Evolutionary conservation across 2,888 invertebrate species (phyloP).

Genomic region (Leptopilina myrica): DNA sequence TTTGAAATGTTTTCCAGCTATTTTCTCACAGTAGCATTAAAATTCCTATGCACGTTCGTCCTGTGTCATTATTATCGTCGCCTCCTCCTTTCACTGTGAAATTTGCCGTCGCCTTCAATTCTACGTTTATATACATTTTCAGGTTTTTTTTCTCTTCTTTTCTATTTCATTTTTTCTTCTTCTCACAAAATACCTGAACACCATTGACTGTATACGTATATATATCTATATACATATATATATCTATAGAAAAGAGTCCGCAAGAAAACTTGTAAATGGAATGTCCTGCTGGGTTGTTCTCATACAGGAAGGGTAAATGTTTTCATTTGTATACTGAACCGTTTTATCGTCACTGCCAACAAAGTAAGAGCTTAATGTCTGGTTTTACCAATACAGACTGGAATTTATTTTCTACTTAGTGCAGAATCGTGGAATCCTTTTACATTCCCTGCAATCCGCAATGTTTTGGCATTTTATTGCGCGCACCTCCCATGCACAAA

Average conservation of each 20-base stretch:
- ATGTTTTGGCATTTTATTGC: constrained; percentile 21
- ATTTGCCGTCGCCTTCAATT: constrained; percentile 39
- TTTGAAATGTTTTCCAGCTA: constrained; percentile 2
- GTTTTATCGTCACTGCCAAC: constrained; percentile 31
- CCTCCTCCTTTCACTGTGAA: constrained; percentile 22
- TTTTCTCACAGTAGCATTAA: constrained; percentile 37
- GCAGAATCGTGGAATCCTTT: constrained; percentile 16
- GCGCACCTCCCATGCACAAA: constrained; percentile 2
- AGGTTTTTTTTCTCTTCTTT: not conserved
- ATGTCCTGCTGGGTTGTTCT: constrained; percentile 22
- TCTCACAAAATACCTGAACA: constrained; percentile 27
- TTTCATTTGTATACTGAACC: constrained; percentile 36
- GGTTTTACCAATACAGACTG: constrained; percentile 20
- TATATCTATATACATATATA: not conserved
- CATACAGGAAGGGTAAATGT: constrained; percentile 24
- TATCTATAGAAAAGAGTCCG: constrained; percentile 19
- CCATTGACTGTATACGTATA: not conserved
- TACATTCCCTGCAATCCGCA: constrained; percentile 15
- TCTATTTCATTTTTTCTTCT: constrained; percentile 14
- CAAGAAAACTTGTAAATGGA: constrained; percentile 33
- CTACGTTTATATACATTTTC: constrained; percentile 8
- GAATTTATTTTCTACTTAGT: constrained; percentile 27
- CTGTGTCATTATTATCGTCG: constrained; percentile 33
- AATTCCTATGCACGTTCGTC: constrained; percentile 37
- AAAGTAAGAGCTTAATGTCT: constrained; percentile 34